Percentiles rank a stretch among this genome's conserved stretches.
phyloP scores from a whole-genome alignment of 2,113 vertebrate genomes.

The Caloenas nicobarica region DNA sequence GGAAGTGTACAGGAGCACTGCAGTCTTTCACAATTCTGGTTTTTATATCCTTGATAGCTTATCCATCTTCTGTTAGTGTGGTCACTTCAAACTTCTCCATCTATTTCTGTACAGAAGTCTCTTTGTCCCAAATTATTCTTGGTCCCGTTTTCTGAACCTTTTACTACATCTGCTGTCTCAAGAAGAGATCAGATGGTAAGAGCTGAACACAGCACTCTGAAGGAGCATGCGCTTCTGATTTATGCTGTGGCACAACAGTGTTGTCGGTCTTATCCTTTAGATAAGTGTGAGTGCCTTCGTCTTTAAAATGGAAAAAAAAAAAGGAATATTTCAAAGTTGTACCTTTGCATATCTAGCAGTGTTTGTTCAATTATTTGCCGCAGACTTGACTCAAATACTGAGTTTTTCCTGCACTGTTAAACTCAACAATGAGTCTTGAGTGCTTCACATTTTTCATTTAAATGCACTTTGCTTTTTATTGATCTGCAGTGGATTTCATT shows the following conservation, averaged over 20 bases:
- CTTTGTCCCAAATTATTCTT: conserved; percentile 34
- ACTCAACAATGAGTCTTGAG: neutral
- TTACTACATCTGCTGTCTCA: conserved; percentile 33
- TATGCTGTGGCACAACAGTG: conserved; percentile 3
- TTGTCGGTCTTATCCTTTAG: conserved; percentile 10
- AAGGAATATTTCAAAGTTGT: neutral
- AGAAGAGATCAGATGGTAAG: conserved; percentile 39
- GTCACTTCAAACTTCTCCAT: neutral
- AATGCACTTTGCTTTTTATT: conserved; percentile 39
- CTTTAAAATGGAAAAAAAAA: neutral
- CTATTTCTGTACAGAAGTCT: neutral
- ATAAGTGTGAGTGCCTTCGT: neutral
- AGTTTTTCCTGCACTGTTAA: conserved; percentile 20
- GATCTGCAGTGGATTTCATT: conserved; percentile 45
- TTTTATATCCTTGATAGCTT: neutral
- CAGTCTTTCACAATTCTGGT: neutral
- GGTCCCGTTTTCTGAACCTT: conserved; percentile 29
- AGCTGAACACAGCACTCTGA: conserved; percentile 21
- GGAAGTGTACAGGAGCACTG: neutral
- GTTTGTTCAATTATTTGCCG: neutral
- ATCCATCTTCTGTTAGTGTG: neutral
- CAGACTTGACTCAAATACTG: conserved; percentile 1
- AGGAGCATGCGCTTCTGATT: neutral
- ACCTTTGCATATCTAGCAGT: neutral
- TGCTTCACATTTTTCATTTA: conserved; percentile 32